phyloP scores from a whole-genome alignment of 1,140 invertebrate species.

The Ridgeia piscesae region DNA sequence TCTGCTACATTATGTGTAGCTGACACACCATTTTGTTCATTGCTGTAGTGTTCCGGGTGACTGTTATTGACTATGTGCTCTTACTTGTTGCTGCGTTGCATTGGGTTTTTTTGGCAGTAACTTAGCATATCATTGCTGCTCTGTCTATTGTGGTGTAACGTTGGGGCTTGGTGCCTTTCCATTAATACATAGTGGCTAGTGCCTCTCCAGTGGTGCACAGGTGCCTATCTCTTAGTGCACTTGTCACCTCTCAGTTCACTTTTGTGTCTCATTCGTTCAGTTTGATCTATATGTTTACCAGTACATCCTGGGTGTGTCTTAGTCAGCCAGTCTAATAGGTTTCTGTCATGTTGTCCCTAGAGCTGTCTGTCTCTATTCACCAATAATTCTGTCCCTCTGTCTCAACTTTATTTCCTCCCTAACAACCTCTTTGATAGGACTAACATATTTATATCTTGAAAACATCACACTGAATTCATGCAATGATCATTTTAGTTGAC shows the following conservation, averaged over 20 bases:
- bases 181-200: neutral
- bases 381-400: neutral
- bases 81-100: neutral
- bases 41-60: neutral
- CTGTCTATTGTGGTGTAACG: neutral
- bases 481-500: too few relatives aligned
- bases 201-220: too few relatives aligned
- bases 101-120: neutral
- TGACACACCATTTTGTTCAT: neutral
- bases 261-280: neutral
- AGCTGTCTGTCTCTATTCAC: neutral
- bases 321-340: too few relatives aligned
- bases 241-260: neutral
- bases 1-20: neutral
- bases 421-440: too few relatives aligned
- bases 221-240: neutral
- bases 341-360: too few relatives aligned
- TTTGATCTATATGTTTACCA: neutral
- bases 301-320: too few relatives aligned
- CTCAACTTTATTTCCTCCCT: neutral
- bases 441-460: too few relatives aligned
- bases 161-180: neutral
- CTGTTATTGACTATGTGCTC: neutral
- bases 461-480: too few relatives aligned
- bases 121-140: neutral